Evolutionary conservation across 1,140 invertebrate species (phyloP).

Genomic region (Papilio polyxenes): DNA sequence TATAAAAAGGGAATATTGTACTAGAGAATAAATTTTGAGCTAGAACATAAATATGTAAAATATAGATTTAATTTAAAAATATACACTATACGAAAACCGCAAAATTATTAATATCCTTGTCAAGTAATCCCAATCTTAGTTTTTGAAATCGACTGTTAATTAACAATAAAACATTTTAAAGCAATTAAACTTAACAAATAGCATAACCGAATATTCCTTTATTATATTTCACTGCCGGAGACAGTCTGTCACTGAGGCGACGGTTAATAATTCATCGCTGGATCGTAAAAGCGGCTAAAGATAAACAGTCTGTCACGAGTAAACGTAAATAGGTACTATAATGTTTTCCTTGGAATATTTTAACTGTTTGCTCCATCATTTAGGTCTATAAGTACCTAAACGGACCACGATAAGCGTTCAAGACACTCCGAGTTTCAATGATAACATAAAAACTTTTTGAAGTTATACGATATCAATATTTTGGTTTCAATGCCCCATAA

Average conservation of each 20-base stretch:
- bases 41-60: too few species aligned
- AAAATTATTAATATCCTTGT: neutral
- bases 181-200: slow-evolving; percentile 15
- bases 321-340: slow-evolving; percentile 63
- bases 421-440: neutral
- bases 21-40: too few species aligned
- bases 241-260: slow-evolving; percentile 69
- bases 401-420: neutral
- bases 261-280: slow-evolving; percentile 71
- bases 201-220: slow-evolving; percentile 42
- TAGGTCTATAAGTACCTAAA: neutral
- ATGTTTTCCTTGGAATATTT: slow-evolving; percentile 51
- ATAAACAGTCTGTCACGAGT: slow-evolving; percentile 70
- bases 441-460: neutral
- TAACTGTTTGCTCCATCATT: slow-evolving; percentile 19
- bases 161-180: neutral
- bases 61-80: too few species aligned
- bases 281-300: slow-evolving; percentile 75
- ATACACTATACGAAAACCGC: neutral
- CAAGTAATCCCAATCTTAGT: neutral
- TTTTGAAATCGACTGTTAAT: neutral
- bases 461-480: neutral
- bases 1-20: too few species aligned
- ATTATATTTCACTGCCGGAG: slow-evolving; percentile 69
- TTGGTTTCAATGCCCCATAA: neutral